Base-by-base conservation (phyloP, 2,113 vertebrate species). In the Cottus gobio region DNA sequence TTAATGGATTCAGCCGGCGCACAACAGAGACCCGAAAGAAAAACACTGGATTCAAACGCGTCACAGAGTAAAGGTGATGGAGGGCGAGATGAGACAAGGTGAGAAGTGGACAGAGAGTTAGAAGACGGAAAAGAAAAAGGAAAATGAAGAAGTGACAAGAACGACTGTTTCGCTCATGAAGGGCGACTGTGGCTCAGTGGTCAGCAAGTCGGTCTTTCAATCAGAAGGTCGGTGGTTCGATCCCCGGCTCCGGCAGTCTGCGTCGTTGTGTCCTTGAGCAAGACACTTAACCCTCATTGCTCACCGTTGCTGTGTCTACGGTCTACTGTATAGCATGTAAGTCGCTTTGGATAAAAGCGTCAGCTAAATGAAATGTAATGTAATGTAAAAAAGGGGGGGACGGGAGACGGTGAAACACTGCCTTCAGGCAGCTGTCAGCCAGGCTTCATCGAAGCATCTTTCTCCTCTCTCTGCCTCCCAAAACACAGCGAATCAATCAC, bases 351-450 rank as follows among this genome's bases (percentile, higher is more conserved):
- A n/a, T n/a, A n/a, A n/a, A n/a, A n/a, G n/a, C n/a, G n/a, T n/a
- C n/a, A n/a, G n/a, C n/a, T n/a, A n/a, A n/a, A n/a, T n/a, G n/a
- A n/a, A n/a, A n/a, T n/a, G n/a, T n/a, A n/a, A n/a, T n/a, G n/a
- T n/a, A n/a, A n/a, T n/a, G n/a, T n/a, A n/a, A n/a, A n/a, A n/a
- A n/a, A n/a, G n/a, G n/a, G n/a, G n/a, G n/a, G n/a, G n/a, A n/a
- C n/a, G n/a, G n/a, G n/a, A n/a, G 82, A 76, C 85, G 54, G 75
- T 85, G 76, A 88, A 90, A 88, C 77, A 58, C 46, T 70, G 85
- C 89, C 88, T 89, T 79, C 65, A 82, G 85, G 92, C 86, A 79
- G 80, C 88, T 92, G 88, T 89, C 92, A 91, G 80, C 71, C 66
- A 5, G 71, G 73, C 86, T 77, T 87, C 86, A 80, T 70, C 13